Evolutionary conservation across 92 coral and sea anemone genomes (phyloP), one percentile per base, ranked within the genome.

Genomic region (Siderastrea siderea): DNA sequence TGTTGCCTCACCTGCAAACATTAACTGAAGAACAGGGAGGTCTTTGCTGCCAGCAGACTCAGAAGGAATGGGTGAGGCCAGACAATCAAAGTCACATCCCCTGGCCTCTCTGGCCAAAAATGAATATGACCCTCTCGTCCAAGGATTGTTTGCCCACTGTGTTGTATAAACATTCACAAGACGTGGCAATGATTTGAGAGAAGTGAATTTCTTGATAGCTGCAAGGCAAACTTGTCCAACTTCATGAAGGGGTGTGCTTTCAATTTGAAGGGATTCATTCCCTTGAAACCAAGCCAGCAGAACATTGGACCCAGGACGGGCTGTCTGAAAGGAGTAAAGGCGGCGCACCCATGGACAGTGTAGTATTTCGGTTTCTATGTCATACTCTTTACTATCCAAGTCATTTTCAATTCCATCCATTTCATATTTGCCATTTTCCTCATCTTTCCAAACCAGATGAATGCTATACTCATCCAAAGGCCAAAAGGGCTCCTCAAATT

Each of bases 1-100:
- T 14, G 94, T 91, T 61, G 94, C 94, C 71, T 91, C 94, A 1
- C 94, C 94, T 7, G 92, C 94, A 53, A 91, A 91, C 57, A 91
- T 26, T 7, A 91, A 75, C 81, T 91, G 92, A 47, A 91, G 65
- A 15, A 68, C 62, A 45, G 82, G 75, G 55, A 13, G 44, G 14
- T 5, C 68, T 52, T 63, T 26, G 5, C 16, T n/a, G 53, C 68
- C 64, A 8, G 38, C 66, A 44, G 71, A 64, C 59, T 76, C 74
- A 53, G 15, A 5, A 19, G 94, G 94, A 45, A 91, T 46, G n/a
- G 94, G 94, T 6, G 82, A 52, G 11, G 94, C 94, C 43, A 91
- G 82, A 5, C 60, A 72, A 68, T 91, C 92, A 17, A 91, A 73
- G 69, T 86, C 85, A 53, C 75, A 52, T 3, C 89, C 89, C 45